These are phyloP conservation scores for Semicossyphus pulcher DNA, from an alignment of 2,113 vertebrate species.

Conservation along the genomic window DNA sequence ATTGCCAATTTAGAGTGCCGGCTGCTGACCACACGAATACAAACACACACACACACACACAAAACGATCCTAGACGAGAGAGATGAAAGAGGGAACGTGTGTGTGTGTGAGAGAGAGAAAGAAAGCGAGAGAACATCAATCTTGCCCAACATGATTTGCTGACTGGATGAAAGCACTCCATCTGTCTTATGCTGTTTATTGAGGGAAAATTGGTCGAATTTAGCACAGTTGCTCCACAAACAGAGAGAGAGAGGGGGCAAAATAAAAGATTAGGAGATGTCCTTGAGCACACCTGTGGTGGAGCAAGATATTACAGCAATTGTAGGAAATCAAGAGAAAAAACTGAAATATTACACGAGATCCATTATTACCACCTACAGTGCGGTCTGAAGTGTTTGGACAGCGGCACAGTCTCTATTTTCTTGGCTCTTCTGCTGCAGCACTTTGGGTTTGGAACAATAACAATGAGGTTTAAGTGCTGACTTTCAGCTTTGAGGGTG, in stretches of 20 bases:
- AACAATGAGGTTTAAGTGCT: neutral
- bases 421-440: neutral
- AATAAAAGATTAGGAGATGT: conserved; percentile 57
- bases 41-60: conserved; percentile 24
- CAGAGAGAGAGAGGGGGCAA: conserved; percentile 24
- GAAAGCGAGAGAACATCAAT: conserved; percentile 74
- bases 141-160: conserved; percentile 78
- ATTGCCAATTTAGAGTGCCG: conserved; percentile 59
- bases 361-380: conserved; percentile 20
- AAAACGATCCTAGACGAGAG: neutral
- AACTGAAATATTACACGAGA: conserved; percentile 9
- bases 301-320: conserved; percentile 27
- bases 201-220: conserved; percentile 71
- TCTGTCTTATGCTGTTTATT: conserved; percentile 77
- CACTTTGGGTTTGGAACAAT: conserved; percentile 1
- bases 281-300: conserved; percentile 44
- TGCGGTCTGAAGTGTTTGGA: neutral
- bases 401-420: neutral
- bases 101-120: conserved; percentile 24
- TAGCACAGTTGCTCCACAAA: conserved; percentile 63
- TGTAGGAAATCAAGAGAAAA: conserved; percentile 28
- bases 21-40: conserved; percentile 50
- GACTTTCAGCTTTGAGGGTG: neutral
- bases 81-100: conserved; percentile 4
- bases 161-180: conserved; percentile 77